Evolutionary conservation across 2,113 vertebrate species (phyloP).

Genomic region (Oncorhynchus keta): DNA sequence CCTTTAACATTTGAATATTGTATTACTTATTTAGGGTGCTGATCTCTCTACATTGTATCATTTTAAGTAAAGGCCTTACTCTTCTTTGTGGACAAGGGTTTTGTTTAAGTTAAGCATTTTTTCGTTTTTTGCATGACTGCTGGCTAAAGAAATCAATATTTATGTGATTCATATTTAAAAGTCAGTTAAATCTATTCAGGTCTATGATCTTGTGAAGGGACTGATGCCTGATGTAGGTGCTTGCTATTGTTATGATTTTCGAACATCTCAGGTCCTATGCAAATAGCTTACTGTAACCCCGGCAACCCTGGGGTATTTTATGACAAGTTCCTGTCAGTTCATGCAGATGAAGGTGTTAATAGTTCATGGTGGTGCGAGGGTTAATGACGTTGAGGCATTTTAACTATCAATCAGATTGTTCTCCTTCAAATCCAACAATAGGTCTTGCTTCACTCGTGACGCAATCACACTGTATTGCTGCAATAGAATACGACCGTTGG

Average conservation of each 20-base stretch:
- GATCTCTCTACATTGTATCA: neutral
- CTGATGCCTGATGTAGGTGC: neutral
- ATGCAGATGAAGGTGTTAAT: neutral
- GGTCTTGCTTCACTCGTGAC: neutral
- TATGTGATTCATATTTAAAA: neutral
- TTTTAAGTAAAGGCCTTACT: neutral
- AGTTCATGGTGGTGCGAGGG: neutral
- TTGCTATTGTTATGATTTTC: too few species aligned
- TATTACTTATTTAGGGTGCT: neutral
- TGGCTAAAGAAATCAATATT: slow-evolving; percentile 4
- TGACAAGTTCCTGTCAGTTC: too few species aligned
- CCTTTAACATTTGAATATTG: neutral
- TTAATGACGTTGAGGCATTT: too few species aligned
- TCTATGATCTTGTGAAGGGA: neutral
- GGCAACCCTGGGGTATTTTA: too few species aligned
- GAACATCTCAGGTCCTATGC: too few species aligned
- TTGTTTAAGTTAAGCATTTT: too few species aligned
- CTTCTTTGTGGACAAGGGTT: too few species aligned
- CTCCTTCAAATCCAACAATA: neutral
- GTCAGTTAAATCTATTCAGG: neutral
- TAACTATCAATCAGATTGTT: neutral
- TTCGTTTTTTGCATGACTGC: too few species aligned
- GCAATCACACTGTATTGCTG: neutral
- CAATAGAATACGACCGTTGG: neutral
- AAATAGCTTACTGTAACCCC: too few species aligned